phyloP scores from a whole-genome alignment of 1,140 invertebrate species.

The Drosophila rhopaloa region DNA sequence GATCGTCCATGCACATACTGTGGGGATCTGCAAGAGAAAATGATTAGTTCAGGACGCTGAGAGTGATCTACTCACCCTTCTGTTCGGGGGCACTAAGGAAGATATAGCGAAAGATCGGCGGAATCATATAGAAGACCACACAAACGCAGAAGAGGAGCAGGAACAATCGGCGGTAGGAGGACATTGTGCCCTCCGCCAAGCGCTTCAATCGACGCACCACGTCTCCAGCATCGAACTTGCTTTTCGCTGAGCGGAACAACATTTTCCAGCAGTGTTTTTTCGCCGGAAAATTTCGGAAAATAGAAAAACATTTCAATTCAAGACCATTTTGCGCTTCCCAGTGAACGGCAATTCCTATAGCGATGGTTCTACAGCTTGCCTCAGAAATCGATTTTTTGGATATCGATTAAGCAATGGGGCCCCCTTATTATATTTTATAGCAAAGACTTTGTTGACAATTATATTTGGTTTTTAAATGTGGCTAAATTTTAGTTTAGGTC shows the following conservation, averaged over 20 bases:
- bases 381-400: background rate
- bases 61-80: constrained; percentile 73
- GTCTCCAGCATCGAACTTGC: constrained; percentile 85
- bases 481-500: too few species aligned
- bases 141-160: constrained; percentile 87
- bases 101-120: constrained; percentile 87
- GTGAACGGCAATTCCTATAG: constrained; percentile 17
- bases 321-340: constrained; percentile 26
- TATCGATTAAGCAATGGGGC: background rate
- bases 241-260: constrained; percentile 83
- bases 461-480: too few species aligned
- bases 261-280: constrained; percentile 41
- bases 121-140: constrained; percentile 88
- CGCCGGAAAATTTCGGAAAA: constrained; percentile 43
- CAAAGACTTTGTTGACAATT: too few species aligned
- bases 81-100: constrained; percentile 85
- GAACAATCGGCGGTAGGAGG: constrained; percentile 88
- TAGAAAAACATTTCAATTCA: constrained; percentile 43
- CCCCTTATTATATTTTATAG: too few species aligned
- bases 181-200: constrained; percentile 87
- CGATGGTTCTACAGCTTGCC: background rate
- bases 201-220: constrained; percentile 86
- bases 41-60: background rate
- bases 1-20: constrained; percentile 88
- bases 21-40: constrained; percentile 85